These are phyloP conservation scores for Aptenodytes patagonicus DNA, from an alignment of 2,113 vertebrate genomes.

Conservation along the genomic window DNA sequence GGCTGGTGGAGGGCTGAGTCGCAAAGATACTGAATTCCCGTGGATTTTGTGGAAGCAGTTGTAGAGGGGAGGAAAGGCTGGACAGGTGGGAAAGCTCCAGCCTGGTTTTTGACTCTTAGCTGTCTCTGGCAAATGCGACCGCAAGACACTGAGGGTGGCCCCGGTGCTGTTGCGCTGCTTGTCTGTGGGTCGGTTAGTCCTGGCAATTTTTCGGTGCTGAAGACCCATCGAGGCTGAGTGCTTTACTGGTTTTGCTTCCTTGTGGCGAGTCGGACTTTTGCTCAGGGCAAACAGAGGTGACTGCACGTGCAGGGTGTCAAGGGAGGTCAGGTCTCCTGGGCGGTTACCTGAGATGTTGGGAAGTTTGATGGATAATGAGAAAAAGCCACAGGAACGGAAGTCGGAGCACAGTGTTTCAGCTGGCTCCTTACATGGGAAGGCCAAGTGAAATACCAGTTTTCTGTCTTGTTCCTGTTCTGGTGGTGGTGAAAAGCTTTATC, in stretches of 20 bases:
- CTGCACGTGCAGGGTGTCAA: neutral
- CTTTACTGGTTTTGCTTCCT: neutral
- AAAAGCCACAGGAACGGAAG: neutral
- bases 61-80: neutral
- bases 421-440: neutral
- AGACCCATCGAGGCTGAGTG: neutral
- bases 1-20: neutral
- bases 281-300: neutral
- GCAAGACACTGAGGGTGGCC: neutral
- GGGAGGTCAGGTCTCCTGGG: neutral
- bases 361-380: neutral
- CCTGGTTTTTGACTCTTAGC: neutral
- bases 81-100: neutral
- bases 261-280: neutral
- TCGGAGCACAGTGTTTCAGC: neutral
- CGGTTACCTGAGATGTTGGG: neutral
- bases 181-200: neutral
- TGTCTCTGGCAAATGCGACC: neutral
- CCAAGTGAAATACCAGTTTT: neutral
- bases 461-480: neutral
- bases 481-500: neutral
- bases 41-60: neutral
- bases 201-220: neutral
- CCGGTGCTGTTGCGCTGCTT: rapidly evolving
- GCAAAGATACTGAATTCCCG: neutral